These are phyloP conservation scores for Brassicogethes aeneus DNA, from an alignment of 2,888 invertebrate genomes.

Conservation along the genomic window DNA sequence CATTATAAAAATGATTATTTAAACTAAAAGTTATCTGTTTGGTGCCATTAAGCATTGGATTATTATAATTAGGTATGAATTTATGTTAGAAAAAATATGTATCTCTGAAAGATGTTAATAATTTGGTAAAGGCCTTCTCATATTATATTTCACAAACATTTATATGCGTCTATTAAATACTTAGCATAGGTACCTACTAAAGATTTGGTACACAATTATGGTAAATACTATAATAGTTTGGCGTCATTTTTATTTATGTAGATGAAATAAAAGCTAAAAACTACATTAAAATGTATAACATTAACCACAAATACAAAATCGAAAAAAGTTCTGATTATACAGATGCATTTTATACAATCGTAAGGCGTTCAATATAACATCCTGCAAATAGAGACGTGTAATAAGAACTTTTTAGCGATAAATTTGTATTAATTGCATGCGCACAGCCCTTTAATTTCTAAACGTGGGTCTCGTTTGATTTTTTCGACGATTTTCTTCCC, in stretches of 20 bases:
- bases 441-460: neutral
- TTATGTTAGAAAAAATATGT: neutral
- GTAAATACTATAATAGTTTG: neutral
- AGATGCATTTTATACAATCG: no score
- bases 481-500: neutral
- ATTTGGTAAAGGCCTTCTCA: neutral
- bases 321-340: no score
- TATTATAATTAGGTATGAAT: neutral
- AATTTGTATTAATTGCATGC: no score
- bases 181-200: neutral
- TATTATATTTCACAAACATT: neutral
- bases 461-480: conserved; percentile 4
- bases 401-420: neutral
- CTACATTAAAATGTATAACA: no score
- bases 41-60: neutral
- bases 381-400: no score
- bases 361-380: no score
- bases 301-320: neutral
- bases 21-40: neutral
- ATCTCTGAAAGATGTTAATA: neutral
- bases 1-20: neutral
- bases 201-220: neutral
- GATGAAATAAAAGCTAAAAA: no score
- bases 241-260: neutral
- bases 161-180: neutral